These are phyloP conservation scores for Clinocottus analis DNA, from an alignment of 2,113 vertebrate genomes.

Conservation along the genomic window DNA sequence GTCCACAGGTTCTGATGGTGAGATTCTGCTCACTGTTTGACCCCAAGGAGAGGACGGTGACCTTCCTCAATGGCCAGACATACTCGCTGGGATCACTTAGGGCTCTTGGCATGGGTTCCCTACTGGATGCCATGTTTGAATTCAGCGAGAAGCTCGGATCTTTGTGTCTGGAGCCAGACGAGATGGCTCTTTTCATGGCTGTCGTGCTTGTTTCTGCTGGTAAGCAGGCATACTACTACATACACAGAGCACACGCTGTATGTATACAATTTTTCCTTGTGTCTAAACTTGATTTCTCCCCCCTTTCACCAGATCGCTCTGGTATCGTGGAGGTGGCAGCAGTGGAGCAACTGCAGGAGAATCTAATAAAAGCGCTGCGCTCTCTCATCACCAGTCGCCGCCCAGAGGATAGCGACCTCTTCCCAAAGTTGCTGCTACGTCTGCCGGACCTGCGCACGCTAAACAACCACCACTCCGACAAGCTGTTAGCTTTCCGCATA, in stretches of 20 bases:
- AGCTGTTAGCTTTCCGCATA: conserved; percentile 86
- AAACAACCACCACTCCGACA: conserved; percentile 86
- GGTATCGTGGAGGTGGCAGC: conserved; percentile 80
- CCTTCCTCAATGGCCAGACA: conserved; percentile 84
- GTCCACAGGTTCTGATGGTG: conserved; percentile 85
- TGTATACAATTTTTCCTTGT: background rate
- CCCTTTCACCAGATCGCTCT: conserved; percentile 76
- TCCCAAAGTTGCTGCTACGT: conserved; percentile 84
- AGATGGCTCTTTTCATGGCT: conserved; percentile 88
- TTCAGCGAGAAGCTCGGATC: conserved; percentile 85
- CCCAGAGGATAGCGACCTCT: conserved; percentile 81
- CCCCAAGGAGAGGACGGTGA: conserved; percentile 81
- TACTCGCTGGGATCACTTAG: conserved; percentile 81
- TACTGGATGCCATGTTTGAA: conserved; percentile 85
- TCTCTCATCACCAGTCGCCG: conserved; percentile 80
- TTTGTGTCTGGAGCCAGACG: conserved; percentile 83
- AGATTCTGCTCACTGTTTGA: conserved; percentile 86
- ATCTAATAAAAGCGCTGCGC: conserved; percentile 83
- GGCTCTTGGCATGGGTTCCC: conserved; percentile 80
- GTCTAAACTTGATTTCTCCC: conserved; percentile 9
- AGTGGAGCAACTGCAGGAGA: conserved; percentile 85
- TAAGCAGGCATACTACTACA: conserved; percentile 54
- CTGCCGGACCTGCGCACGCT: conserved; percentile 86
- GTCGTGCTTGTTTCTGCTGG: conserved; percentile 86
- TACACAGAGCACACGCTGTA: background rate